A percentile compares a stretch with the other conserved stretches of the same genome.
phyloP scores from a whole-genome alignment of 2,797 vertebrate genomes.

The Hapalemur alaotrensis region DNA sequence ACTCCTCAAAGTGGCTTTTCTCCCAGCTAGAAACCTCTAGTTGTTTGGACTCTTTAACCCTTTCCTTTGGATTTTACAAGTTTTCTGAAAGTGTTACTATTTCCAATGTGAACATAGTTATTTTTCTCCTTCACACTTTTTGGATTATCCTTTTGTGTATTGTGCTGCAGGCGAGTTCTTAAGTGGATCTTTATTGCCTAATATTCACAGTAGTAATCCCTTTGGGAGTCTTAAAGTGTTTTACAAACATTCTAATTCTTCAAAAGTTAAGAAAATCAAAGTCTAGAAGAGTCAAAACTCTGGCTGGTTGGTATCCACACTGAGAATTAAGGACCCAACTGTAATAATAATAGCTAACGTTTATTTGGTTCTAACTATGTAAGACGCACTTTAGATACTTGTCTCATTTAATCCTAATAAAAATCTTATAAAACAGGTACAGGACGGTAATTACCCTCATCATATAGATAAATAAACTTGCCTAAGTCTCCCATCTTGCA shows the following conservation, averaged over 20 bases:
- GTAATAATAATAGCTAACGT: neutral
- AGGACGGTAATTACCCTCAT: neutral
- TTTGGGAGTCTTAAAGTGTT: neutral
- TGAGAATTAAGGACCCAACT: neutral
- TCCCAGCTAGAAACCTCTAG: neutral
- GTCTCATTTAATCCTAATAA: constrained; percentile 9
- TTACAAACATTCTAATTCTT: constrained; percentile 39
- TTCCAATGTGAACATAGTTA: neutral
- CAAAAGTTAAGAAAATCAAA: constrained; percentile 23
- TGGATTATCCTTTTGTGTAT: neutral
- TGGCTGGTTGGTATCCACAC: neutral
- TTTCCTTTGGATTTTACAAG: neutral
- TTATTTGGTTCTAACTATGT: neutral
- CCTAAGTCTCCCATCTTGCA: neutral
- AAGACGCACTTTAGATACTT: neutral
- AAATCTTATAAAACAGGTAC: neutral
- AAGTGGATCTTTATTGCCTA: constrained; percentile 9
- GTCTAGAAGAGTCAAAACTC: neutral
- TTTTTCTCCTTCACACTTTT: neutral
- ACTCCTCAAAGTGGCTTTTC: neutral
- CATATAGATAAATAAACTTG: neutral
- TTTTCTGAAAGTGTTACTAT: neutral
- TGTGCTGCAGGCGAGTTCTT: neutral
- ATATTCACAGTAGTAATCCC: neutral
- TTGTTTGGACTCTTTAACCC: neutral